Percentiles rank a stretch among this genome's conserved stretches.
These are phyloP conservation scores for Anguilla japonica DNA, from an alignment of 2,113 vertebrate species.

Conservation along the genomic window DNA sequence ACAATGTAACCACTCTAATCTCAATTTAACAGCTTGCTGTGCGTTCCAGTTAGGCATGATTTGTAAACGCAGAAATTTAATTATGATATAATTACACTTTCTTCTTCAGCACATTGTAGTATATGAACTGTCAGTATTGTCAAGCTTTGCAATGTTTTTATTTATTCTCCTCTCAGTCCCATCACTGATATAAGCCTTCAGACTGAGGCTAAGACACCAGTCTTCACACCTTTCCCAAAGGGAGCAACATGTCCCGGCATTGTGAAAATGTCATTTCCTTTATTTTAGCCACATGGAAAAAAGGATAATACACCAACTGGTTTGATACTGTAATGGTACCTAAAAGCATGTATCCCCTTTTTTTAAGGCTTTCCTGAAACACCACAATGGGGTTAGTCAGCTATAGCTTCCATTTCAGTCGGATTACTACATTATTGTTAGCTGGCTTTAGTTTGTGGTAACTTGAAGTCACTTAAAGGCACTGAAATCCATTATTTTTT, in stretches of 20 bases:
- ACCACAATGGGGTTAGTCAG: background rate
- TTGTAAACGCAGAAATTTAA: background rate
- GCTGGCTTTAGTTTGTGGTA: background rate
- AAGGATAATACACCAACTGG: background rate
- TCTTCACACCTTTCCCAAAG: conserved; percentile 22
- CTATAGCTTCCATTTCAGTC: background rate
- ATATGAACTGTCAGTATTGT: background rate
- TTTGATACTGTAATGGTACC: background rate
- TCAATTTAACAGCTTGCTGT: background rate
- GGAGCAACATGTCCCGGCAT: conserved; percentile 20
- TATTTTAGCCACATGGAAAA: background rate
- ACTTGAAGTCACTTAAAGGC: background rate
- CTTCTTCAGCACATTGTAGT: background rate
- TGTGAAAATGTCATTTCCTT: conserved; percentile 28
- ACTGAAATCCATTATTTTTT: background rate
- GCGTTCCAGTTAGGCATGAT: background rate
- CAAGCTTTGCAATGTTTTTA: background rate
- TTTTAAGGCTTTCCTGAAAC: background rate
- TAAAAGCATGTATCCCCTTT: conserved; percentile 3
- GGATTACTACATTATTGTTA: background rate
- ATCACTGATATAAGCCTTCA: conserved; percentile 36
- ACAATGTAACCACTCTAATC: background rate
- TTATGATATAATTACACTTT: background rate
- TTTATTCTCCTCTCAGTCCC: conserved; percentile 21
- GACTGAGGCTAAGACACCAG: conserved; percentile 21